Base-by-base conservation (phyloP, 2,888 invertebrate species). In the Heteropelma amictum region DNA sequence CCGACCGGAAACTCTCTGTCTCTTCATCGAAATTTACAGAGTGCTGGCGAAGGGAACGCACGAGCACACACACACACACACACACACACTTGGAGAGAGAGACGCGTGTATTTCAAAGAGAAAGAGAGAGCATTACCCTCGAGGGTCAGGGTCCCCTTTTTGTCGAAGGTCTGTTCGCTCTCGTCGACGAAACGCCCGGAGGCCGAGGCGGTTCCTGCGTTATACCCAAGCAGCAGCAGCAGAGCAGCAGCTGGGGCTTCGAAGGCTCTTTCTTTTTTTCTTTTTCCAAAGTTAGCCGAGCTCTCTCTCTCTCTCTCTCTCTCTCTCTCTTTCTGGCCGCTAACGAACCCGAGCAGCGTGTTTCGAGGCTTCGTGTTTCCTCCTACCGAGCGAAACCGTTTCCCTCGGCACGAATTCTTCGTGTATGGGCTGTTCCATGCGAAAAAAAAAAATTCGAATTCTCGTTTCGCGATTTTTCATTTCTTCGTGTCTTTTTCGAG, bases 141-240 rank as follows among this genome's bases (percentile, higher is more conserved):
- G 80, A 84, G 85, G 85, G 85, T 86, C 84, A 84, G 81, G 78
- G 80, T 81, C 81, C 82, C 83, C 86, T 86, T n/a, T n/a, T 86
- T 85, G 85, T 85, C 82, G 81, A 77, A 33, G 61, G 33, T 38
- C 35, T 35, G 47, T 49, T 63, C 30, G 19, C 21, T 38, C 35
- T 35, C 33, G 49, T 63, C 30, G 19, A 77, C 74, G 78, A 77
- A 78, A 77, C 78, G 77, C 79, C 81, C 78, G 76, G 76, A 68
- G 74, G 73, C 68, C 61, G 64, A 38, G 45, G 58, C 56, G 51
- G 23, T 47, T 53, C 60, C 75, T 75, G 72, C 68, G 76, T 77
- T 71, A 58, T 71, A 72, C 71, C 75, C n/a, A n/a, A n/a, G n/a
- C n/a, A n/a, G n/a, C n/a, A n/a, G n/a, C n/a, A n/a, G n/a, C n/a